These are phyloP conservation scores for Drosophila murphyi DNA, from an alignment of 1,140 invertebrate genomes.

Conservation along the genomic window DNA sequence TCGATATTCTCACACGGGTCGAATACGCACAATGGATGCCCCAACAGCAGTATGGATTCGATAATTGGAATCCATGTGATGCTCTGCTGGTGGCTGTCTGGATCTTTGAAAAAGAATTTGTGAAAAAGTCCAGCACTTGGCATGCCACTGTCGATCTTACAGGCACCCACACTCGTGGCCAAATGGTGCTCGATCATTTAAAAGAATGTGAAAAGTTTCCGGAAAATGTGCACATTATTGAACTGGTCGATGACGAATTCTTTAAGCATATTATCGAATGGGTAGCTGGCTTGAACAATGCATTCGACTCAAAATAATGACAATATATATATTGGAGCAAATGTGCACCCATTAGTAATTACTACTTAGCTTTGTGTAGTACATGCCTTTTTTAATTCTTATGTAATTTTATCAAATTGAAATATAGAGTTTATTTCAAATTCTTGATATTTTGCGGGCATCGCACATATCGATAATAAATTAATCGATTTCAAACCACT, in stretches of 20 bases:
- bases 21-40: conserved; percentile 85
- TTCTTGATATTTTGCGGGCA: not conserved
- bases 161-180: conserved; percentile 86
- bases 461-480: not conserved
- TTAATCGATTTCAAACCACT: not conserved
- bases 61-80: conserved; percentile 86
- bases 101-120: conserved; percentile 83
- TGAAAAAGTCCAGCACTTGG: conserved; percentile 74
- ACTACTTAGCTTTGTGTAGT: too few relatives aligned
- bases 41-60: conserved; percentile 46
- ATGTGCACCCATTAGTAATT: too few relatives aligned
- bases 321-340: too few relatives aligned
- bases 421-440: not conserved
- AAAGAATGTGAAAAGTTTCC: conserved; percentile 80
- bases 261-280: conserved; percentile 84
- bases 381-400: too few relatives aligned
- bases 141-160: conserved; percentile 86
- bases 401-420: not conserved
- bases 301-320: conserved; percentile 2
- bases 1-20: conserved; percentile 86
- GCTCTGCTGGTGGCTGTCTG: conserved; percentile 86
- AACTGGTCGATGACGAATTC: conserved; percentile 85
- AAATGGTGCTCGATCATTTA: conserved; percentile 87
- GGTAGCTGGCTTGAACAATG: conserved; percentile 52
- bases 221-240: conserved; percentile 86